Percentiles rank a stretch among this genome's conserved stretches.
Conservation (phyloP, 2,113 vertebrate species). For the Cacatua alba region DNA sequence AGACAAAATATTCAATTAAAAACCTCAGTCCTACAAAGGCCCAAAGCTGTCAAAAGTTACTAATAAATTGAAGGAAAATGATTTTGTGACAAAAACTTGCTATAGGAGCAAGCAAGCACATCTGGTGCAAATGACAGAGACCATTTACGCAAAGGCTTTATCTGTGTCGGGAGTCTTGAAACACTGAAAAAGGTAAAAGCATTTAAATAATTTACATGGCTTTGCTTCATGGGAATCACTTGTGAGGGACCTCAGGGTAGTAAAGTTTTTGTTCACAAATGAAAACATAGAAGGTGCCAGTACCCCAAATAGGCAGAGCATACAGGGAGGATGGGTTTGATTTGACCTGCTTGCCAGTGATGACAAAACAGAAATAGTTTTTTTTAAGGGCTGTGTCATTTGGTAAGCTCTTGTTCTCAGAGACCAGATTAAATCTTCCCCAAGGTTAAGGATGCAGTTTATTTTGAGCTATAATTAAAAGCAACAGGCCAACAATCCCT, state of each 20-base stretch:
- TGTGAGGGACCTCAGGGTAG: not conserved
- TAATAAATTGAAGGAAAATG: conserved; percentile 63
- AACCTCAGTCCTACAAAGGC: conserved; percentile 46
- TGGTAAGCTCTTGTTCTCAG: conserved; percentile 12
- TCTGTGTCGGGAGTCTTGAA: not conserved
- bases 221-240: not conserved
- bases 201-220: not conserved
- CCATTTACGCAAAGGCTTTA: not conserved
- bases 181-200: not conserved
- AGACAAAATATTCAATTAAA: conserved; percentile 58
- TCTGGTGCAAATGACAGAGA: not conserved
- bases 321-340: not conserved
- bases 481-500: not conserved
- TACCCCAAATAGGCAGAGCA: not conserved
- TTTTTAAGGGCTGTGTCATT: not conserved
- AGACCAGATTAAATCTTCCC: conserved; percentile 25
- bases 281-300: not conserved
- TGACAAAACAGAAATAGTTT: not conserved
- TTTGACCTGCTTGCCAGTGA: not conserved
- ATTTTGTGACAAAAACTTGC: not conserved
- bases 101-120: not conserved
- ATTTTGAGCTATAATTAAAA: conserved; percentile 47
- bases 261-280: not conserved
- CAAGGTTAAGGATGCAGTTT: conserved; percentile 2
- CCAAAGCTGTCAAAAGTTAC: conserved; percentile 61